phyloP scores from a whole-genome alignment of 2,797 vertebrate species.

The Halcyon smyrnensis region DNA sequence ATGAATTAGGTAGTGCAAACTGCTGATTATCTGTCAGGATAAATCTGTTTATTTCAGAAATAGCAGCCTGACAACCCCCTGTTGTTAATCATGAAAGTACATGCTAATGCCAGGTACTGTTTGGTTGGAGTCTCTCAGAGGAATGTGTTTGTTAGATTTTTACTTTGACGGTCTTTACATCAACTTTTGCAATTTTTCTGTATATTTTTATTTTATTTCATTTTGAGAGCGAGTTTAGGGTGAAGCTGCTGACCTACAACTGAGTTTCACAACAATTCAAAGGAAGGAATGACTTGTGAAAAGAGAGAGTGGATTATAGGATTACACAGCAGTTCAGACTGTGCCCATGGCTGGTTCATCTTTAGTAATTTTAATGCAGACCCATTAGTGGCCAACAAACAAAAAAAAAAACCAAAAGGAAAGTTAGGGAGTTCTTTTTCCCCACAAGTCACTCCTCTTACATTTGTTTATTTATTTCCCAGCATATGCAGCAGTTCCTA shows the following conservation, averaged over 20 bases:
- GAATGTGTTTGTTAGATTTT: slow-evolving; percentile 48
- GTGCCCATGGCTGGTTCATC: slow-evolving; percentile 14
- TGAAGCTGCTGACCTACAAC: background rate
- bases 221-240: background rate
- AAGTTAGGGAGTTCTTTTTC: background rate
- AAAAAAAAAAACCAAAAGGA: background rate
- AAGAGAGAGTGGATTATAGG: slow-evolving; percentile 70
- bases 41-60: slow-evolving; percentile 82
- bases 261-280: slow-evolving; percentile 26
- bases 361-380: slow-evolving; percentile 24
- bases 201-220: background rate
- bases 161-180: slow-evolving; percentile 48
- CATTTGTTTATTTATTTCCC: slow-evolving; percentile 34
- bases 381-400: slow-evolving; percentile 19
- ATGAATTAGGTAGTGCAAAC: slow-evolving; percentile 77
- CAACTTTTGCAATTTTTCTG: background rate
- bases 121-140: slow-evolving; percentile 53
- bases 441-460: background rate
- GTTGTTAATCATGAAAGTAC: slow-evolving; percentile 77
- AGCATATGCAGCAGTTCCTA: slow-evolving; percentile 58
- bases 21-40: slow-evolving; percentile 81
- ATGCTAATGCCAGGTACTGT: slow-evolving; percentile 68
- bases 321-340: slow-evolving; percentile 57
- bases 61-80: slow-evolving; percentile 71
- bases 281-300: slow-evolving; percentile 41